Percentiles rank a stretch among this genome's conserved stretches.
phyloP scores from a whole-genome alignment of 2,797 vertebrate species.

The Melanogrammus aeglefinus region DNA sequence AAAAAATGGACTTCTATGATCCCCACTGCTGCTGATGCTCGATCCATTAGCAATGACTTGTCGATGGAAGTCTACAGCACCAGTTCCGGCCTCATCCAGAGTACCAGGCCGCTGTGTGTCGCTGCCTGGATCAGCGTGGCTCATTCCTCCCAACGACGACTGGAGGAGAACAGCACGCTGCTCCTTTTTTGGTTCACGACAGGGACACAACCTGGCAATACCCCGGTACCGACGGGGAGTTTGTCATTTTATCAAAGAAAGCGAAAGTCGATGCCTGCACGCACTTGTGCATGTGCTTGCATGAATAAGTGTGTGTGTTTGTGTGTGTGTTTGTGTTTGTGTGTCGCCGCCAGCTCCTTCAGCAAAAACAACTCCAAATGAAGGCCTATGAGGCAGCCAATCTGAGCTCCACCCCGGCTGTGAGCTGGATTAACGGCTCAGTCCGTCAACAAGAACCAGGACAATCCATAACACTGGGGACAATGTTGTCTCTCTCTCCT shows the following conservation, averaged over 20 bases:
- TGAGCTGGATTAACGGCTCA: conserved; percentile 47
- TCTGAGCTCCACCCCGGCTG: conserved; percentile 56
- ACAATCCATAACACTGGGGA: conserved; percentile 39
- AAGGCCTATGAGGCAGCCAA: conserved; percentile 29
- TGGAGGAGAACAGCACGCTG: conserved; percentile 60
- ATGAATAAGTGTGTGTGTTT: background rate
- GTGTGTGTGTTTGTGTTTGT: background rate
- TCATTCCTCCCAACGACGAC: conserved; percentile 31
- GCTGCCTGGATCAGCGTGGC: background rate
- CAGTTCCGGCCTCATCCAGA: background rate
- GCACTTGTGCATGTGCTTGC: background rate
- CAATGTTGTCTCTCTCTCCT: background rate
- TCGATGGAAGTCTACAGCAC: background rate
- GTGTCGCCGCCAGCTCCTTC: background rate
- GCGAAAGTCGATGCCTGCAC: background rate
- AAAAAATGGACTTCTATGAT: background rate
- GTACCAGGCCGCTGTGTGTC: background rate
- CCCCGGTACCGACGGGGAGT: conserved; percentile 36
- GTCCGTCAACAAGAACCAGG: conserved; percentile 40
- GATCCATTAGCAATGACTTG: background rate
- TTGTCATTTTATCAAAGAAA: conserved; percentile 8
- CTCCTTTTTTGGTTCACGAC: conserved; percentile 51
- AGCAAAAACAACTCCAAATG: conserved; percentile 38
- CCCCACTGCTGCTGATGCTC: background rate
- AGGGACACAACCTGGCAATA: conserved; percentile 46